phyloP scores from a whole-genome alignment of 2,888 invertebrate genomes.

The Leucophenga montana region DNA sequence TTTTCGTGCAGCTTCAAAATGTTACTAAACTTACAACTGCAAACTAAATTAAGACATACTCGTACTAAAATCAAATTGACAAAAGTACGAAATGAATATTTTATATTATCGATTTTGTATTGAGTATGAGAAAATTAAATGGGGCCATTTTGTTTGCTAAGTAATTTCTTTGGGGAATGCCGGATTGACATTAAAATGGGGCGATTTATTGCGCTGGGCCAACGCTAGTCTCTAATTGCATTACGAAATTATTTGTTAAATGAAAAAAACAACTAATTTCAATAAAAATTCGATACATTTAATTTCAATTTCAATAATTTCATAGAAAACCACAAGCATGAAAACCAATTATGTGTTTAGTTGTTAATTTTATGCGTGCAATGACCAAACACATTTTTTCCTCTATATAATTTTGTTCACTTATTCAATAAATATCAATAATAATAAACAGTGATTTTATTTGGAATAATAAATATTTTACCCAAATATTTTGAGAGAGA shows the following conservation, averaged over 20 bases:
- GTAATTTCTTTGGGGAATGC: conserved; percentile 10
- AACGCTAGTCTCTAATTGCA: not conserved
- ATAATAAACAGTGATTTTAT: not conserved
- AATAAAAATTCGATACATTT: not conserved
- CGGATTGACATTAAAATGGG: no score
- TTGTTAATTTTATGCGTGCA: not conserved
- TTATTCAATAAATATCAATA: not conserved
- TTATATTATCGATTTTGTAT: conserved; percentile 59
- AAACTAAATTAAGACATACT: conserved; percentile 65
- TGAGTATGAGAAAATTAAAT: not conserved
- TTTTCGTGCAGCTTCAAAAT: no score
- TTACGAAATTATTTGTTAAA: not conserved
- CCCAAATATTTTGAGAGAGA: no score
- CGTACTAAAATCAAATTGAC: conserved; percentile 64
- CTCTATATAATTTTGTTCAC: not conserved
- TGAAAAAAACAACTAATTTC: not conserved
- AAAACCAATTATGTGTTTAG: conserved; percentile 18
- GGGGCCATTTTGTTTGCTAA: no score
- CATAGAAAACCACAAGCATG: conserved; percentile 12
- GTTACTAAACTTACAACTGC: conserved; percentile 29
- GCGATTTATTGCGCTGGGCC: not conserved
- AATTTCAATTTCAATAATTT: not conserved
- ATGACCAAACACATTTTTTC: not conserved
- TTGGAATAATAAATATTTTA: not conserved
- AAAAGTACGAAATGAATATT: conserved; percentile 58